Base-by-base conservation (phyloP, 2,888 invertebrate species). In the Cephus sareptanus region DNA sequence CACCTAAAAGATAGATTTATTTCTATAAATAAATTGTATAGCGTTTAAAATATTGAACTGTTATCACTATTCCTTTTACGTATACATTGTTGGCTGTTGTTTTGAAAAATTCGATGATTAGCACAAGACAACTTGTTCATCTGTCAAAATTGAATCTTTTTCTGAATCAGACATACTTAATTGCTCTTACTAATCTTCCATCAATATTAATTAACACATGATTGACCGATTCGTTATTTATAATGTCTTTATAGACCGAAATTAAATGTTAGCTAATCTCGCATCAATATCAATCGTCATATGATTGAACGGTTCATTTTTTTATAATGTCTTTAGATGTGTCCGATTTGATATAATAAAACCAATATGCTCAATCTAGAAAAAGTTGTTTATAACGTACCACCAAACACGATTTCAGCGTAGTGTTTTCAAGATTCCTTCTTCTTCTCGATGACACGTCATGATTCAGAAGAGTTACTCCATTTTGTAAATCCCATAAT, bases 361-460 rank as follows among this genome's bases (percentile, higher is more conserved):
- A 56, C 23, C 1, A 56, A 23, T 23, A 56, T 23, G 56, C 23
- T 56, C 9, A 56, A 23, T 56, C 0, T 56, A 9, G 23, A 56
- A 23, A 56, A 23, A 56, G 1, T 71, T 71, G 31, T 23, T 31
- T 12, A 15, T 71, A 30, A 71, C 71, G 11, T 3, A 89, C 89
- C 84, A 90, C 89, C 15, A 90, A 78, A 73, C 84, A 84, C 13
- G 89, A 85, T 79, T 85, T 90, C 6, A 90, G 78, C 1, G 81
- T 80, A 4, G 89, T 89, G 35, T 79, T 76, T 6, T 81, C 85
- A n/a, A 88, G 80, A 79, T 90, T 78, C n/a, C 69, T 82, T 69
- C 90, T 82, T 68, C 90, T 85, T 15, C 86, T 83, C 0, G 90
- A 88, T 15, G 87, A 81, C 6, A 83, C 80, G 9, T 83, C 31